Conservation (phyloP, 92 coral and sea anemone species). For the Epizoanthus stellaris region DNA sequence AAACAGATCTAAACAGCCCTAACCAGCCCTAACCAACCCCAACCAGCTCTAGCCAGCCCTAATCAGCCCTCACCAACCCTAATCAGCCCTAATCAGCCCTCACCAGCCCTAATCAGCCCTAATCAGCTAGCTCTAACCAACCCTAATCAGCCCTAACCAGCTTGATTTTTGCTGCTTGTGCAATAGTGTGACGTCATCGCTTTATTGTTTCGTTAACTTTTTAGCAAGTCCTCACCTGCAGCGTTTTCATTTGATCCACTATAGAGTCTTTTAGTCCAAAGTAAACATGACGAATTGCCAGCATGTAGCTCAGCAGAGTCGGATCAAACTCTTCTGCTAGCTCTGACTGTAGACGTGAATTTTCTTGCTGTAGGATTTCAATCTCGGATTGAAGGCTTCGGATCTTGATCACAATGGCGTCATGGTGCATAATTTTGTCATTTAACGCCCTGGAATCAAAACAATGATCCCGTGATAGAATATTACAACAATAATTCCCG, state of each 20-base stretch:
- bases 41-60: no score
- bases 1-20: no score
- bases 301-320: constrained; percentile 28
- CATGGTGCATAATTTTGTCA: constrained; percentile 37
- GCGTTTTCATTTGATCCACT: constrained; percentile 25
- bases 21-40: no score
- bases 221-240: neutral
- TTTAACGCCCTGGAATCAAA: constrained; percentile 5
- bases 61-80: no score
- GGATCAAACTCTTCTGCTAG: constrained; percentile 37
- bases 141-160: no score
- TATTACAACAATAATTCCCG: no score
- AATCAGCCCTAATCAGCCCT: no score
- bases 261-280: constrained; percentile 33
- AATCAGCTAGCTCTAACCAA: no score
- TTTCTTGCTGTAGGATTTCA: constrained; percentile 32
- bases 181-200: no score
- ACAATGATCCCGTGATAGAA: no score
- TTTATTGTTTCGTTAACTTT: neutral
- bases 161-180: no score
- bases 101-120: no score
- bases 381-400: constrained; percentile 26
- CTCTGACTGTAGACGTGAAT: constrained; percentile 24
- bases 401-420: constrained; percentile 28
- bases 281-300: constrained; percentile 36